A percentile compares a stretch with the other conserved stretches of the same genome.
These are phyloP conservation scores for human (Homo sapiens) DNA, from an alignment of 2,113 vertebrate genomes.

Conservation along the genomic window GRCh38 chr2:155807001-155807500, in stretches of 20 bases:
- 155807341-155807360: neutral
- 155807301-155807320: fast-evolving
- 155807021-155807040: neutral
- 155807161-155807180: neutral
- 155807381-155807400: neutral
- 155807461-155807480: neutral
- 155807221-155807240: neutral
- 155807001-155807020: neutral
- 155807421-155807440: slow-evolving; percentile 28
- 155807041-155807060: neutral
- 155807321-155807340: neutral
- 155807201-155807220: neutral
- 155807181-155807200: neutral
- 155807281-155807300: neutral
- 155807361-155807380: neutral
- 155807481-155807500: neutral
- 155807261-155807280: neutral
- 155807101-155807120: neutral
- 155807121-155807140: neutral
- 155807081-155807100: neutral
- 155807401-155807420: neutral
- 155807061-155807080: neutral
- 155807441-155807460: neutral
- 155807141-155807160: neutral
- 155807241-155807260: neutral